Base-by-base conservation (phyloP, 2,113 vertebrate genomes). In the Gobius niger region DNA sequence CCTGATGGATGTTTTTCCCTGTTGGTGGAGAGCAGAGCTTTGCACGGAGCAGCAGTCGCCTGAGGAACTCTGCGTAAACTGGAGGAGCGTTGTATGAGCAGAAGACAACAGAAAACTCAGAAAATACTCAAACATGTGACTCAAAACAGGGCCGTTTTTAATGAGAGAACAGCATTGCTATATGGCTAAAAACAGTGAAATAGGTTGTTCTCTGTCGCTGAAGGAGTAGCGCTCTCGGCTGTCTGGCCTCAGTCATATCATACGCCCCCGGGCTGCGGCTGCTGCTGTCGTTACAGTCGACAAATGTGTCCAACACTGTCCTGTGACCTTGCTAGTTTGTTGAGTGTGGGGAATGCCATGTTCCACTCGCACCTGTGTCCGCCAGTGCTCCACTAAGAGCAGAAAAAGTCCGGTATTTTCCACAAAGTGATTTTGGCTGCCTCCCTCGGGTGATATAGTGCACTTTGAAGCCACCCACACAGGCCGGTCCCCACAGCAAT, bases 401-500 rank as follows among this genome's bases (percentile, higher is more conserved):
- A 54, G 77, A 78, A 82, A 81, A 62, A 74, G 16, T 8, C n/a
- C n/a, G 71, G 65, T 84, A 42, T 60, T 80, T 34, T 65, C 60
- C 51, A 41, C 83, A 87, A 82, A 91, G 76, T 79, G 87, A 87
- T 88, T 85, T 77, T 68, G 67, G 66, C 68, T 77, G 61, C 76
- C 85, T 85, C 83, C 84, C 80, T 5, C 18, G 56, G 74, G 87
- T 78, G 85, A 87, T 87, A 72, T 88, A 89, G 76, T 85, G 86
- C 78, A 84, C 82, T 89, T 78, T 83, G 65, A 79, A 78, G 81
- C 77, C 65, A 81, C 83, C 82, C 73, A 75, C 56, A 47, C 80
- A 83, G 75, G 42, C 75, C 81, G 78, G 85, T 83, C 80, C 80
- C 83, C 81, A 57, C 63, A 65, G 83, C 83, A 87, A 89, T 92